A percentile compares a stretch with the other conserved stretches of the same genome.
phyloP scores from a whole-genome alignment of 2,888 invertebrate species.

The Synergus laeviventris region DNA sequence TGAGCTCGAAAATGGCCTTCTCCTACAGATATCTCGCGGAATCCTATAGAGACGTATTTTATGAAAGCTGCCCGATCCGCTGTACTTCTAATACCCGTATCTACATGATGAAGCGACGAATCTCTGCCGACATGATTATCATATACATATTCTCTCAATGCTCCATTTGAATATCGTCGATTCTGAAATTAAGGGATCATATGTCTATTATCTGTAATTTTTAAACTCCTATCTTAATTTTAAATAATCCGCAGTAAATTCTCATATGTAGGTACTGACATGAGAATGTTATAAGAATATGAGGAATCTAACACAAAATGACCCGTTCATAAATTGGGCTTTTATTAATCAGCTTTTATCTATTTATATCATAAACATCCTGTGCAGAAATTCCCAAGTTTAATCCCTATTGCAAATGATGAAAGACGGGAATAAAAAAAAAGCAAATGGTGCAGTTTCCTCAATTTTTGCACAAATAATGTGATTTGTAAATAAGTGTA shows the following conservation, averaged over 20 bases:
- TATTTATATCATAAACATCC: too few relatives aligned
- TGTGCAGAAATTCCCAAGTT: too few relatives aligned
- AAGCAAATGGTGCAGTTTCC: too few relatives aligned
- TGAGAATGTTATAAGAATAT: not conserved
- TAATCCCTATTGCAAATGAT: too few relatives aligned
- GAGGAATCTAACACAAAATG: too few relatives aligned
- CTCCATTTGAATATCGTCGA: slow-evolving; percentile 10
- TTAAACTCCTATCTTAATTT: not conserved
- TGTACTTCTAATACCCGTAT: slow-evolving; percentile 65
- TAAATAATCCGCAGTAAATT: not conserved
- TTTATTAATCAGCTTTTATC: too few relatives aligned
- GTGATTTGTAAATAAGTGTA: too few relatives aligned
- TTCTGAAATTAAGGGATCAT: not conserved
- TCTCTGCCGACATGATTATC: slow-evolving; percentile 28
- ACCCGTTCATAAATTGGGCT: too few relatives aligned
- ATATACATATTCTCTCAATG: not conserved
- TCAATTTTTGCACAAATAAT: too few relatives aligned
- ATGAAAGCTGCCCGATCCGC: slow-evolving; percentile 58
- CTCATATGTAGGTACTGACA: not conserved
- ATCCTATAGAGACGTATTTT: slow-evolving; percentile 69
- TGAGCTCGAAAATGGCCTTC: slow-evolving; percentile 76
- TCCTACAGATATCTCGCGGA: slow-evolving; percentile 71
- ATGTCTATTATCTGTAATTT: not conserved
- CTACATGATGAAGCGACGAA: slow-evolving; percentile 62
- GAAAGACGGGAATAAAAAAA: too few relatives aligned